Conservation (phyloP, 2,113 vertebrate genomes). For the Podarcis muralis region DNA sequence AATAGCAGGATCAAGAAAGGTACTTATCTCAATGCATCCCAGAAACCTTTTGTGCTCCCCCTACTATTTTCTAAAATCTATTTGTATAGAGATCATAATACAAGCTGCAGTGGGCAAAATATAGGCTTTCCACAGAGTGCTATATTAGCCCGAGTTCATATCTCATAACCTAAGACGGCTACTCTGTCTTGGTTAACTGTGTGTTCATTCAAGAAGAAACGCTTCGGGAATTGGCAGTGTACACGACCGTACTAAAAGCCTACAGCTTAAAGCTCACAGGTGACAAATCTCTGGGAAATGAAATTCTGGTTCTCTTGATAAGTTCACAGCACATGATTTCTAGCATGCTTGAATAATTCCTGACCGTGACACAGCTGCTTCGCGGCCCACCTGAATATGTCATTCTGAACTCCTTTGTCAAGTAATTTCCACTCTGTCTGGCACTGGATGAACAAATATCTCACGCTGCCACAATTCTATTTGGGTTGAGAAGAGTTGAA, state of each 20-base stretch:
- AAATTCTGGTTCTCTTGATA: slow-evolving; percentile 26
- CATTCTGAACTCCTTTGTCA: slow-evolving; percentile 8
- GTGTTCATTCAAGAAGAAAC: fast-evolving
- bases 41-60: neutral
- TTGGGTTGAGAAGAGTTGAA: slow-evolving; percentile 20
- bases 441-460: neutral
- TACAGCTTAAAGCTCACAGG: slow-evolving; percentile 29
- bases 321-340: slow-evolving; percentile 20
- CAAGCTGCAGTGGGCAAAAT: neutral
- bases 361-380: slow-evolving; percentile 30
- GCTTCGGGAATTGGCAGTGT: neutral
- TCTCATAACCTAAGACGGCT: neutral
- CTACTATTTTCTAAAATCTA: neutral
- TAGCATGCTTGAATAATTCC: slow-evolving; percentile 25
- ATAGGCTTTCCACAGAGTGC: slow-evolving; percentile 1
- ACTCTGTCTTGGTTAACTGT: slow-evolving; percentile 10
- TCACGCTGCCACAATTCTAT: slow-evolving; percentile 15
- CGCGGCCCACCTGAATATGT: slow-evolving; percentile 2
- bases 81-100: neutral
- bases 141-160: neutral
- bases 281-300: slow-evolving; percentile 22
- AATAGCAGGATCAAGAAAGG: neutral
- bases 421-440: slow-evolving; percentile 38
- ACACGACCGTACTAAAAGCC: neutral
- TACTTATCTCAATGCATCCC: neutral